These are phyloP conservation scores for Eunapius fragilis DNA, from an alignment of 37 sponge, comb jelly and placozoan species.

Conservation along the genomic window DNA sequence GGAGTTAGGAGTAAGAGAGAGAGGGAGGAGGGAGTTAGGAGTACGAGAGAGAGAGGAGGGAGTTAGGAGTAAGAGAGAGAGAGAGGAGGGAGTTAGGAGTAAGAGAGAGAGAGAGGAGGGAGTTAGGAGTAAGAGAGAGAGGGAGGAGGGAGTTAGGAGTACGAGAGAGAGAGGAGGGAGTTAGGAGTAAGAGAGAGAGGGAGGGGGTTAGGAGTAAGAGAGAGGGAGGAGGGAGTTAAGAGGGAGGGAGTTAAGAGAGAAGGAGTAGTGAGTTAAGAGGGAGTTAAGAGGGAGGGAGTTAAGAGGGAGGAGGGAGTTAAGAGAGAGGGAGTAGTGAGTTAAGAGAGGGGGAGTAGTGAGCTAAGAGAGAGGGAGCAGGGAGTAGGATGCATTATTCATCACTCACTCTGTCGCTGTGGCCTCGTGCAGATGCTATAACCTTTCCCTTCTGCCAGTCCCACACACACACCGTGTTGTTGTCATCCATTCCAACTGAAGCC, in stretches of 20 bases:
- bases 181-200: neutral
- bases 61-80: neutral
- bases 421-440: conserved; percentile 59
- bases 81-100: no score
- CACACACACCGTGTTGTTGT: conserved; percentile 78
- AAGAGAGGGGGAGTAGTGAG: neutral
- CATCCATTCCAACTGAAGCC: conserved; percentile 91
- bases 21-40: no score
- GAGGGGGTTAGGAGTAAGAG: neutral
- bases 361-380: neutral
- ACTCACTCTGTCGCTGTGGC: conserved; percentile 75
- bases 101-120: neutral
- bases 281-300: no score
- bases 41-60: neutral
- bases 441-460: conserved; percentile 95
- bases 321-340: neutral
- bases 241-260: no score
- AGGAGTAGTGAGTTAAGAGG: no score
- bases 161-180: neutral
- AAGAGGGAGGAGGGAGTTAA: no score
- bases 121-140: no score
- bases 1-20: no score
- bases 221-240: neutral
- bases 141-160: neutral
- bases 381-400: neutral